Evolutionary conservation across 2,113 vertebrate species (phyloP).

Genomic region (Melanocharis versteri): DNA sequence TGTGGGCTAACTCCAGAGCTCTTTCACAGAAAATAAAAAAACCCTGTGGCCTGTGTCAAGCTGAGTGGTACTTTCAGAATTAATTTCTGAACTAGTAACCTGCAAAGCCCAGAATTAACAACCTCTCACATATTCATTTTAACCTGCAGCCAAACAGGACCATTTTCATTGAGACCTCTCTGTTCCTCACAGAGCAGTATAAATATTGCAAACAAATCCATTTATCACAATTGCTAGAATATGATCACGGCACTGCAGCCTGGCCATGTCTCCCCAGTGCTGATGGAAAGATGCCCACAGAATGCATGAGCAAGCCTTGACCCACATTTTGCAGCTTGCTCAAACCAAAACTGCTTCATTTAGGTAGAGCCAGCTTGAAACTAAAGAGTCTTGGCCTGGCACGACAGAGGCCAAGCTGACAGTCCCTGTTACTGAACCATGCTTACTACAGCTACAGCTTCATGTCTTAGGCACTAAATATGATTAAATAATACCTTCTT

Average conservation of each 20-base stretch:
- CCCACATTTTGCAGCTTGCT: not conserved
- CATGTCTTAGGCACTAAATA: not conserved
- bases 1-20: not conserved
- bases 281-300: not conserved
- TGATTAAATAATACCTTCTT: not conserved
- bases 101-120: not conserved
- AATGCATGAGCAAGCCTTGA: not conserved
- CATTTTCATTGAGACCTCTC: not conserved
- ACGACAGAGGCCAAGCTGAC: not conserved
- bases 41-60: not conserved
- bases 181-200: not conserved
- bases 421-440: not conserved
- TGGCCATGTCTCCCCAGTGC: not conserved
- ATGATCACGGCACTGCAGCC: not conserved
- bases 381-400: not conserved
- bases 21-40: not conserved
- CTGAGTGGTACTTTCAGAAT: not conserved
- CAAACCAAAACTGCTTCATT: not conserved
- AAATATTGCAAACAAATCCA: not conserved
- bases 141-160: not conserved
- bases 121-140: not conserved
- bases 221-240: not conserved
- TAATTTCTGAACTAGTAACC: slow-evolving; percentile 35
- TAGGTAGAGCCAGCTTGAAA: not conserved
- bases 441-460: not conserved